These are phyloP conservation scores for Mesoclemmys tuberculata DNA, from an alignment of 2,113 vertebrate genomes.

Conservation along the genomic window DNA sequence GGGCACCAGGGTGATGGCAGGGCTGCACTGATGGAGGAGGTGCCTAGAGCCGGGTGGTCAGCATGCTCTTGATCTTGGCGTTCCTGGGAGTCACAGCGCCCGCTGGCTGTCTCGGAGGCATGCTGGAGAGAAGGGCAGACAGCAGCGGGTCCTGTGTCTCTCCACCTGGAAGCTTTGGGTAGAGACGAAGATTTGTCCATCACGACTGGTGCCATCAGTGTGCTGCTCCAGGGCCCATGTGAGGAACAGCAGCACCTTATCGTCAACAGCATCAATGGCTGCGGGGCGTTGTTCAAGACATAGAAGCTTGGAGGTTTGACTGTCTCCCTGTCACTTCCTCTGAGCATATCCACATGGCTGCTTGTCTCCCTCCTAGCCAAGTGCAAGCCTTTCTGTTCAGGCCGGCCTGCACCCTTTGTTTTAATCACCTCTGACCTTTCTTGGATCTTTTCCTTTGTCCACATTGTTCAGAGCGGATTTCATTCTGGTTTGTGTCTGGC, in stretches of 20 bases:
- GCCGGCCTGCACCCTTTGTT: rapidly evolving
- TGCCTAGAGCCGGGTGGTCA: background rate
- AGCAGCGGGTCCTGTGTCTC: background rate
- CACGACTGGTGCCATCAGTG: background rate
- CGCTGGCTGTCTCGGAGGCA: background rate
- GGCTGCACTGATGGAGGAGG: background rate
- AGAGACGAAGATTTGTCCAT: background rate
- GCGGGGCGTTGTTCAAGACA: background rate
- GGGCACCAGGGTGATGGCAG: background rate
- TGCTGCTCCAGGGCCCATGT: rapidly evolving
- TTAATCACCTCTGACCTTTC: background rate
- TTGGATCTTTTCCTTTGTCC: background rate
- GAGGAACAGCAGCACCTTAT: rapidly evolving
- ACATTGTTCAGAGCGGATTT: background rate
- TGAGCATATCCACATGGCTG: background rate
- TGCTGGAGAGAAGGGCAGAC: background rate
- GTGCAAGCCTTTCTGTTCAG: background rate
- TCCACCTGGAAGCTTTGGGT: background rate
- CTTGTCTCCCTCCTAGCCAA: rapidly evolving
- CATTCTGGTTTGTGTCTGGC: background rate
- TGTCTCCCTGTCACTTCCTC: background rate
- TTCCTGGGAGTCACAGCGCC: too few relatives aligned
- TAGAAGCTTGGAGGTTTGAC: rapidly evolving
- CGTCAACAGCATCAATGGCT: background rate
- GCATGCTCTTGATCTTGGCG: background rate